Conservation (phyloP, 1,140 invertebrate genomes). For the Microplitis mediator region DNA sequence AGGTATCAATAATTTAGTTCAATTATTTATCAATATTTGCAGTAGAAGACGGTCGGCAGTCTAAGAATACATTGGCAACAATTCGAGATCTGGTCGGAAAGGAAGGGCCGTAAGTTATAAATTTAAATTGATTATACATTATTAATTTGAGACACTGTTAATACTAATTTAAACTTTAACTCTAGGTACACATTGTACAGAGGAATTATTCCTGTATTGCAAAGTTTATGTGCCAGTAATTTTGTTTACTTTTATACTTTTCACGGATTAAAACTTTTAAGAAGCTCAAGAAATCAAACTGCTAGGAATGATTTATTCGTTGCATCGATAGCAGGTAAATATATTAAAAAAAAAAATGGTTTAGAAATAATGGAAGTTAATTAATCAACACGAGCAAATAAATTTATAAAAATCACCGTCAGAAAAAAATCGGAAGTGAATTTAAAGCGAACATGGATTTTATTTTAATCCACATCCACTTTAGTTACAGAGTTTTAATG, state of each 20-base stretch:
- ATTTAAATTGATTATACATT: slow-evolving; percentile 2
- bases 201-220: slow-evolving; percentile 81
- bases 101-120: slow-evolving; percentile 73
- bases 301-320: slow-evolving; percentile 78
- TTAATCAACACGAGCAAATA: too few relatives aligned
- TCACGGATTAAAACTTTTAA: slow-evolving; percentile 77
- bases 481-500: too few relatives aligned
- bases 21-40: slow-evolving; percentile 40
- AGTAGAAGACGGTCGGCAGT: slow-evolving; percentile 72
- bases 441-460: too few relatives aligned
- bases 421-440: too few relatives aligned
- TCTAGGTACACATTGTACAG: slow-evolving; percentile 73
- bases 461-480: too few relatives aligned
- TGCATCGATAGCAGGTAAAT: slow-evolving; percentile 76
- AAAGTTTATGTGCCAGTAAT: slow-evolving; percentile 84
- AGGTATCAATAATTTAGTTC: too few relatives aligned
- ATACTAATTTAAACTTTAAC: background rate
- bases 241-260: slow-evolving; percentile 94
- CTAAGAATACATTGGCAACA: slow-evolving; percentile 66
- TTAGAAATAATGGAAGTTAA: too few relatives aligned
- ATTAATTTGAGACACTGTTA: background rate
- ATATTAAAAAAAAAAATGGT: background rate
- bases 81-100: slow-evolving; percentile 69
- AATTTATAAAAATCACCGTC: too few relatives aligned
- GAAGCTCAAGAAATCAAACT: slow-evolving; percentile 60